Evolutionary conservation across 2,797 vertebrate genomes (phyloP).

Genomic region (Falco naumanni): DNA sequence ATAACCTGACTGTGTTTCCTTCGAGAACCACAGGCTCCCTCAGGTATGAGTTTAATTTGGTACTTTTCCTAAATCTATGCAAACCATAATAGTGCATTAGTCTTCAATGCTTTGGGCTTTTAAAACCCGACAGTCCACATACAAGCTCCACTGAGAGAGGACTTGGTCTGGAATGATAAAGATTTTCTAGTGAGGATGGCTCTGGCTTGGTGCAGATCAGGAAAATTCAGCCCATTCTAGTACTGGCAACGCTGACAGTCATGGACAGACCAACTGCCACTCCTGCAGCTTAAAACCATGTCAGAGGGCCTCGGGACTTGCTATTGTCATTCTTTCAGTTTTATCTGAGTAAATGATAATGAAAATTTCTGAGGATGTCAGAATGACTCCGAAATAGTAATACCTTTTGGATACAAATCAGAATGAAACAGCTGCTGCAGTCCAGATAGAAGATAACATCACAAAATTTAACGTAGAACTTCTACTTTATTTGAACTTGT

Average conservation of each 20-base stretch:
- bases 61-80: not conserved
- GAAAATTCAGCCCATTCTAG: not conserved
- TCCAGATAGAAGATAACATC: not conserved
- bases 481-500: not conserved
- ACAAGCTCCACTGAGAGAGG: not conserved
- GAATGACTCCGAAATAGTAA: not conserved
- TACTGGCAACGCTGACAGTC: not conserved
- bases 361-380: not conserved
- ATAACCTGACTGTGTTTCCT: not conserved
- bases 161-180: not conserved
- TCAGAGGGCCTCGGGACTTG: not conserved
- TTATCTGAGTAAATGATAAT: not conserved
- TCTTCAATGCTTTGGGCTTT: not conserved
- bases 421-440: not conserved
- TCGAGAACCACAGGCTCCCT: not conserved
- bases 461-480: not conserved
- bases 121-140: not conserved
- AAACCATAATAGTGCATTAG: not conserved
- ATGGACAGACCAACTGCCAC: rapidly evolving
- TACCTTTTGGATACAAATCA: not conserved
- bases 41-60: not conserved
- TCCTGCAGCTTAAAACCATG: not conserved
- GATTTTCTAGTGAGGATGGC: not conserved
- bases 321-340: not conserved
- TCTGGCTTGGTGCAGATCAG: not conserved